Conservation (phyloP, 2,797 vertebrate genomes). For the Forpus xanthops region DNA sequence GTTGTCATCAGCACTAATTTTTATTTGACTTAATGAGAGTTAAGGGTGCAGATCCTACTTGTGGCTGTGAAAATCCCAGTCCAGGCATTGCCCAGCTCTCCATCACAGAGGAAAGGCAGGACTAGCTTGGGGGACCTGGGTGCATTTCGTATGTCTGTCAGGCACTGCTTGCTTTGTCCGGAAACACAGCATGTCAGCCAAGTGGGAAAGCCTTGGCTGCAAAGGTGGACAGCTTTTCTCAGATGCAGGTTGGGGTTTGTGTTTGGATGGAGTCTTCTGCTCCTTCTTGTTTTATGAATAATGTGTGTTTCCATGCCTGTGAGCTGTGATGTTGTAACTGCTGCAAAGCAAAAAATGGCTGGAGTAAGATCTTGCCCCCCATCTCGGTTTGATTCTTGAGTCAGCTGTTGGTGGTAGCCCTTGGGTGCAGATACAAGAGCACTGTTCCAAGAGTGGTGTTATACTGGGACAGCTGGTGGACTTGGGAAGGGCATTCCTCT, state of each 20-base stretch:
- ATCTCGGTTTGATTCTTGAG: fast-evolving
- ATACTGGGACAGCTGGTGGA: not conserved
- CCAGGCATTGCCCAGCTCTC: not conserved
- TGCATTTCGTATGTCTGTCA: fast-evolving
- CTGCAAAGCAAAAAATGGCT: not conserved
- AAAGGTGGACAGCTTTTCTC: not conserved
- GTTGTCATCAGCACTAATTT: not conserved
- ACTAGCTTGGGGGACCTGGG: not conserved
- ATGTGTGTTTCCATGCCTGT: fast-evolving
- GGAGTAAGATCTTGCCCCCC: not conserved
- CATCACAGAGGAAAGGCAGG: not conserved
- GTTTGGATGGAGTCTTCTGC: not conserved
- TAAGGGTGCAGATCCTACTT: not conserved
- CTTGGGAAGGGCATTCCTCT: not conserved
- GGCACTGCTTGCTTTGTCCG: fast-evolving
- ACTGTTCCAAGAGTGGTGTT: not conserved
- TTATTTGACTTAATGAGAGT: not conserved
- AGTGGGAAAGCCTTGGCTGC: fast-evolving
- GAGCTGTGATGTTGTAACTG: not conserved
- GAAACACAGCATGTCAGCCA: fast-evolving
- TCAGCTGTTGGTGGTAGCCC: not conserved
- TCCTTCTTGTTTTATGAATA: not conserved
- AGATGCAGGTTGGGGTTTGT: fast-evolving
- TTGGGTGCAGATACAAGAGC: not conserved
- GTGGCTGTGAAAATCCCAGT: not conserved